Evolutionary conservation across 2,113 vertebrate species (phyloP).

Genomic region (Ptychochromis oligacanthus): DNA sequence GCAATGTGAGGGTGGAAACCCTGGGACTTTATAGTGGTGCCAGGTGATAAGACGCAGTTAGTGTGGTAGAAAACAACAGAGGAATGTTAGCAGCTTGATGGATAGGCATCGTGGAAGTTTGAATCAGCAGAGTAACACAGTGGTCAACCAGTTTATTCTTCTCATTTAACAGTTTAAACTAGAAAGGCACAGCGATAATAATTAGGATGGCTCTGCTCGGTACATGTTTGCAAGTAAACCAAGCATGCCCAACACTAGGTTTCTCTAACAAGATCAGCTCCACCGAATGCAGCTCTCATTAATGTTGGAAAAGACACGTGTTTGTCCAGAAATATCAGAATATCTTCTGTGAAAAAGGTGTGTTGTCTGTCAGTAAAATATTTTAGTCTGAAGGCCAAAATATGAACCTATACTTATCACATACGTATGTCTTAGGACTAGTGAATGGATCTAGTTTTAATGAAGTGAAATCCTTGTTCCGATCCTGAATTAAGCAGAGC

Average conservation of each 20-base stretch:
- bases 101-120: background rate
- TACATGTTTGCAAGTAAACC: background rate
- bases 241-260: background rate
- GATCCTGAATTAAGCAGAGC: background rate
- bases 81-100: background rate
- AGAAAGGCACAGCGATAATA: background rate
- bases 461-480: background rate
- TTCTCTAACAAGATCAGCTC: background rate
- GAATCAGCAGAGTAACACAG: background rate
- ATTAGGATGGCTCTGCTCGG: background rate
- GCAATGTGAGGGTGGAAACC: background rate
- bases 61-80: constrained; percentile 3
- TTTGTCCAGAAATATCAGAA: background rate
- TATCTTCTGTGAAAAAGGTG: background rate
- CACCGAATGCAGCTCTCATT: background rate
- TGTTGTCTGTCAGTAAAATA: background rate
- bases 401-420: background rate
- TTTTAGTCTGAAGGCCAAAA: background rate
- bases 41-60: background rate
- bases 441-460: background rate
- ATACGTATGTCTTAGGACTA: background rate
- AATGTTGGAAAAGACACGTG: background rate
- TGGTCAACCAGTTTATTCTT: background rate
- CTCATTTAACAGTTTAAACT: background rate
- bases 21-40: background rate